Percentiles rank a stretch among this genome's conserved stretches.
Conservation (phyloP, 2,113 vertebrate species). For the Gila orcuttii region DNA sequence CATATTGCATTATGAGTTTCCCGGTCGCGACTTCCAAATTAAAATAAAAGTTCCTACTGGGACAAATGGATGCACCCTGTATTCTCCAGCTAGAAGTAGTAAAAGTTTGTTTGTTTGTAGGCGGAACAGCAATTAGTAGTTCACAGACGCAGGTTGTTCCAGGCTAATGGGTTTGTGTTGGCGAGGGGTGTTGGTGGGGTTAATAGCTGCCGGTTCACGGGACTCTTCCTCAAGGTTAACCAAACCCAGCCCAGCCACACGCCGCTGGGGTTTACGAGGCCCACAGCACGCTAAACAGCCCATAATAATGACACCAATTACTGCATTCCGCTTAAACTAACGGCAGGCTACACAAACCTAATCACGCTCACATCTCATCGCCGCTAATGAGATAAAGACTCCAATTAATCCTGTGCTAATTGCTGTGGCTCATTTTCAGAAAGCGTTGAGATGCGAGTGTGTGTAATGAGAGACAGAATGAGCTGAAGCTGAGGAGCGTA, state of each 20-base stretch:
- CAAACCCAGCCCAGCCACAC: conserved; percentile 84
- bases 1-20: no score
- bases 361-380: conserved; percentile 99
- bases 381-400: conserved; percentile 99
- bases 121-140: conserved; percentile 62
- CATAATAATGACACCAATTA: conserved; percentile 99
- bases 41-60: no score
- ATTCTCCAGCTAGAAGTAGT: conserved; percentile 49
- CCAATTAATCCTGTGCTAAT: conserved; percentile 99
- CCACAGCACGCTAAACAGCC: conserved; percentile 91
- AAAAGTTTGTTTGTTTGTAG: conserved; percentile 67
- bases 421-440: conserved; percentile 92
- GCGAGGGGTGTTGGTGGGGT: conserved; percentile 39
- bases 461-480: conserved; percentile 91
- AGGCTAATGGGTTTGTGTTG: conserved; percentile 68
- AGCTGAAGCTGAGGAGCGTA: conserved; percentile 81
- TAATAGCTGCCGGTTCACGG: conserved; percentile 67
- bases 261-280: conserved; percentile 94
- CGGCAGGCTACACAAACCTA: conserved; percentile 95
- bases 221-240: conserved; percentile 73
- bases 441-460: conserved; percentile 96
- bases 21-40: no score
- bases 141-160: conserved; percentile 60
- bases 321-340: conserved; percentile 99
- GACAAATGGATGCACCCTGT: no score